Base-by-base conservation (phyloP, 2,888 invertebrate genomes). In the Eupithecia insigniata region DNA sequence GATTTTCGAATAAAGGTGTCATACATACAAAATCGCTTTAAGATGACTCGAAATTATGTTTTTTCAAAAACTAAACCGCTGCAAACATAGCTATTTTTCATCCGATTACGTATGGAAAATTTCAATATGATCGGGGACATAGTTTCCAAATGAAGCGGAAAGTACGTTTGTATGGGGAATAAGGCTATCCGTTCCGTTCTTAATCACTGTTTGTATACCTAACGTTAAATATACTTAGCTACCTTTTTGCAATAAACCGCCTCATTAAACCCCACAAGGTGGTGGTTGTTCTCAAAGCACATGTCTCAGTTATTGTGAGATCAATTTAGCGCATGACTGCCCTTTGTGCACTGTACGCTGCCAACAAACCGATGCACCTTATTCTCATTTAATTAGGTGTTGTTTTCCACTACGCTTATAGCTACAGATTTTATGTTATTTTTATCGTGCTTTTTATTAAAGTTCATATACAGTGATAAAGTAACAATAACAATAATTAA, bases 321-420 rank as follows among this genome's bases (percentile, higher is more conserved):
- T 71, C 90, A 85, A 91, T 92, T 92, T 88, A 80, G 80, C 87
- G 89, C 84, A 80, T 85, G 84, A 89, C 79, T 88, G 86, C 84
- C 70, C 84, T 81, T 90, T 89, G 86, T 85, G 83, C 84, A 84
- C 84, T 88, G 83, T 86, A 80, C 84, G 80, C 74, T 77, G 80
- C 77, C 78, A 85, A 86, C 83, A 81, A 85, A 84, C 83, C 85
- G 81, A 74, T 77, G 73, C 69, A 62, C 81, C 77, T 84, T 79
- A 79, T 81, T 83, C 75, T 77, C 73, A 80, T 80, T 82, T 79
- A 72, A 71, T 77, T 76, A 77, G 71, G 70, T 34, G 66, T 60
- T 62, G 51, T 34, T 65, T 65, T 70, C 43, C 67, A 67, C 62
- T 6, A 39, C n/a, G 22, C 30, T 58, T 58, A 14, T 28, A 55